Evolutionary conservation across 2,888 invertebrate genomes (phyloP), one percentile per base, ranked within the genome.

Genomic region (Eremobia ochroleuca): DNA sequence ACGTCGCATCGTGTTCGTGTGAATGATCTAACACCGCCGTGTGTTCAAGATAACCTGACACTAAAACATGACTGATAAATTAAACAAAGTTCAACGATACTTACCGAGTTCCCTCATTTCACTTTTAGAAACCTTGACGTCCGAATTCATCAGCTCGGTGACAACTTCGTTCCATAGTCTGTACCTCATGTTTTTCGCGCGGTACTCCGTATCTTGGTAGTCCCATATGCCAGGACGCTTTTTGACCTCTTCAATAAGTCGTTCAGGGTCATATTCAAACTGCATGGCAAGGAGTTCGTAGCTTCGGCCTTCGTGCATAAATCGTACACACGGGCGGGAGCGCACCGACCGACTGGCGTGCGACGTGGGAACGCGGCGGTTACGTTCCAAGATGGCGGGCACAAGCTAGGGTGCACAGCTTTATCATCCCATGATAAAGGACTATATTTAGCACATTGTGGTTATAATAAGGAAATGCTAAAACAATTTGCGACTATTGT

Each of bases 211-310:
- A 79, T 95, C 91, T 8, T 94, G 94, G 82, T 91, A 92, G 88
- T 97, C 94, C 97, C 97, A 97, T 87, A 97, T 92, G 0, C 95
- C 96, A 0, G 95, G 96, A 0, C 96, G 94, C 82, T 94, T 96
- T 79, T 90, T 93, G 49, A 97, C 94, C 86, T 95, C 96, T 52
- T 94, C 93, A 70, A 97, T 96, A 5, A 97, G 91, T 25, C 92
- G 90, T 82, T 96, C 96, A 0, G 96, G 96, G 72, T 96, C 96
- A 87, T 96, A 97, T 93, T 96, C 97, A 79, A 96, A 96, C 86
- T 96, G 95, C 94, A 96, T 95, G 65, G 69, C 85, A 55, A 70
- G 40, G n/a, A 65, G 71, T 55, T 75, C 25, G 31, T 64, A 46
- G 28, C 64, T 40, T 66, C 69, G 43, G 28, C 13, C 40, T 75